Conservation (phyloP, 2,113 vertebrate species). For the Phycodurus eques region DNA sequence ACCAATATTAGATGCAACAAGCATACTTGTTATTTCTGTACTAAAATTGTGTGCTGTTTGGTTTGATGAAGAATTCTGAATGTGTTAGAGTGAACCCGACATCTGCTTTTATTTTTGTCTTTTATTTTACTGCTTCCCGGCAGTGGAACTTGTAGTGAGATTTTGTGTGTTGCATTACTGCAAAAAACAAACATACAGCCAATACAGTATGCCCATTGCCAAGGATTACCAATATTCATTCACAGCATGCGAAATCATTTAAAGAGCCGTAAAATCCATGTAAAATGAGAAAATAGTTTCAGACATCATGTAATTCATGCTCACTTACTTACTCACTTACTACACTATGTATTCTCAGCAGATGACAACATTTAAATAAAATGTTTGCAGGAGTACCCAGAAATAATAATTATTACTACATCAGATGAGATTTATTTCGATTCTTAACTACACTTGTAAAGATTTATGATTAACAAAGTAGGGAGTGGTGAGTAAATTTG, state of each 20-base stretch:
- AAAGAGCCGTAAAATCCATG: slow-evolving; percentile 13
- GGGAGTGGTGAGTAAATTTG: too few relatives aligned
- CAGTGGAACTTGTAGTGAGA: slow-evolving; percentile 27
- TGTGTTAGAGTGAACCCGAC: slow-evolving; percentile 19
- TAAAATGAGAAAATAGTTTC: neutral
- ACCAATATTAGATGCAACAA: slow-evolving; percentile 36
- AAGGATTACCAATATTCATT: slow-evolving; percentile 16
- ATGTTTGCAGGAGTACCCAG: too few relatives aligned
- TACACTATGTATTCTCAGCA: too few relatives aligned
- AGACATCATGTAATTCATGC: neutral
- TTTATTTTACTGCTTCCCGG: slow-evolving; percentile 56
- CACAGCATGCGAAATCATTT: slow-evolving; percentile 22
- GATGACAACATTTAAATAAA: too few relatives aligned
- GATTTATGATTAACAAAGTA: too few relatives aligned
- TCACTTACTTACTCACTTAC: too few relatives aligned
- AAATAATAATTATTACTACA: too few relatives aligned
- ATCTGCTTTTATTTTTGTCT: slow-evolving; percentile 36
- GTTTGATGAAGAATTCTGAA: slow-evolving; percentile 23
- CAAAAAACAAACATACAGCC: slow-evolving; percentile 36
- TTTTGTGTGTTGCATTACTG: slow-evolving; percentile 27
- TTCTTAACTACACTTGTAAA: too few relatives aligned
- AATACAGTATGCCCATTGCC: slow-evolving; percentile 13
- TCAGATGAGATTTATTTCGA: too few relatives aligned
- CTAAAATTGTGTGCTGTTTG: slow-evolving; percentile 25
- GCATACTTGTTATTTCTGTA: slow-evolving; percentile 26